phyloP scores from a whole-genome alignment of 2,888 invertebrate genomes.

The Cosmia trapezina region DNA sequence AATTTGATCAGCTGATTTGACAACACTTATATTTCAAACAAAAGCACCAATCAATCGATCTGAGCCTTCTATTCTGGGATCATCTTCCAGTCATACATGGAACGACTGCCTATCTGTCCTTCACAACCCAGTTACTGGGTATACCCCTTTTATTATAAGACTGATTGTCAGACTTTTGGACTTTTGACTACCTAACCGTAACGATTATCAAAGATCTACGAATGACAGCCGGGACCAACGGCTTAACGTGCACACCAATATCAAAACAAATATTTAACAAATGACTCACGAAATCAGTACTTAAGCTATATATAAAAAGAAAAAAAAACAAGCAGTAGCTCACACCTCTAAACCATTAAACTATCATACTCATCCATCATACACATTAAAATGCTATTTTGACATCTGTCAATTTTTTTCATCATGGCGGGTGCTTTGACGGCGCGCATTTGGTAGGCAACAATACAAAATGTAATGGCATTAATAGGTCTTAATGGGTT shows the following conservation, averaged over 20 bases:
- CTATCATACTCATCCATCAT: constrained; percentile 64
- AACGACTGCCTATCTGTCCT: not conserved
- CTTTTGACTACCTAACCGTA: not conserved
- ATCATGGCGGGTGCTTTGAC: constrained; percentile 60
- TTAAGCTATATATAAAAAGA: constrained; percentile 14
- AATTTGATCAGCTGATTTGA: no score
- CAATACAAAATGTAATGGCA: constrained; percentile 40
- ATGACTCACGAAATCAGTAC: constrained; percentile 32
- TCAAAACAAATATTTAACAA: constrained; percentile 16
- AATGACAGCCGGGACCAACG: no score
- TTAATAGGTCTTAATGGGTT: constrained; percentile 48
- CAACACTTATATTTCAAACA: not conserved
- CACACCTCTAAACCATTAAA: constrained; percentile 47
- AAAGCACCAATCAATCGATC: no score
- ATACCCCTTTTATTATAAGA: not conserved
- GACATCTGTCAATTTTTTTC: constrained; percentile 86
- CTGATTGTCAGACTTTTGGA: not conserved
- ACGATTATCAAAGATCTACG: not conserved
- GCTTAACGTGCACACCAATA: not conserved
- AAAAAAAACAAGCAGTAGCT: constrained; percentile 45
- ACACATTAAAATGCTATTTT: constrained; percentile 77
- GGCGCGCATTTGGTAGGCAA: constrained; percentile 54
- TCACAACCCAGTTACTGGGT: not conserved
- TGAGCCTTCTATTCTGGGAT: no score
- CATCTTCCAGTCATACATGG: not conserved